A percentile compares a stretch with the other conserved stretches of the same genome.
Evolutionary conservation across 2,797 vertebrate species (phyloP).

Genomic region (Brachymystax lenok): DNA sequence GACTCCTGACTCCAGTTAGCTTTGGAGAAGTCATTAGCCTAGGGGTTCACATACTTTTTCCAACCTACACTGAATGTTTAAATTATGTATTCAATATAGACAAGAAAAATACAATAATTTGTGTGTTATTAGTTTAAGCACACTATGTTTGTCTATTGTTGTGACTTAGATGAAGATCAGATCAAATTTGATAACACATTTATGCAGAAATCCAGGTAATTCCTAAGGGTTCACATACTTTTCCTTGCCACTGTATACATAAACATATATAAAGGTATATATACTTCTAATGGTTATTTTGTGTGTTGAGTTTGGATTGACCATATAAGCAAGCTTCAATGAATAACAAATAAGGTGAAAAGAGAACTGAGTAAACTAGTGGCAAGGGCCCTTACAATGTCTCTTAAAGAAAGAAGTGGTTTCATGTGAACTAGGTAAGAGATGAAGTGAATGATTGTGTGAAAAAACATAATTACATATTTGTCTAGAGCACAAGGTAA

Average conservation of each 20-base stretch:
- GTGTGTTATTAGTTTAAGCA: too few species aligned
- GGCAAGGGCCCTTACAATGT: not conserved
- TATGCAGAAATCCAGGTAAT: too few species aligned
- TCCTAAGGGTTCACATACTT: too few species aligned
- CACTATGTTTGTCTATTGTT: too few species aligned
- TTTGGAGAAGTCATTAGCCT: too few species aligned
- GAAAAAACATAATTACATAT: conserved; percentile 60
- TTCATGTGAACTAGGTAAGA: conserved; percentile 25
- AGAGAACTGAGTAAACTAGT: not conserved
- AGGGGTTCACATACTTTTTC: too few species aligned
- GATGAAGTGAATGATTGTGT: conserved; percentile 53
- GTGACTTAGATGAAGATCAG: too few species aligned
- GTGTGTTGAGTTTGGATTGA: conserved; percentile 24
- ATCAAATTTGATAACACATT: too few species aligned
- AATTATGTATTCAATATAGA: too few species aligned
- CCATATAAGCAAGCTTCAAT: conserved; percentile 21
- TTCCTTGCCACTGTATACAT: conserved; percentile 23
- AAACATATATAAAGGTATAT: conserved; percentile 53
- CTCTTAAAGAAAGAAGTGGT: not conserved
- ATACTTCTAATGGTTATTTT: conserved; percentile 41
- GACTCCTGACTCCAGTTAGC: too few species aligned
- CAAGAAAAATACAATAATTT: too few species aligned
- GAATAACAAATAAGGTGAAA: conserved; percentile 13
- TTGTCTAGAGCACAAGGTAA: conserved; percentile 70
- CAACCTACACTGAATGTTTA: too few species aligned